phyloP scores from a whole-genome alignment of 1,140 invertebrate species.

The Micrasema longulum region DNA sequence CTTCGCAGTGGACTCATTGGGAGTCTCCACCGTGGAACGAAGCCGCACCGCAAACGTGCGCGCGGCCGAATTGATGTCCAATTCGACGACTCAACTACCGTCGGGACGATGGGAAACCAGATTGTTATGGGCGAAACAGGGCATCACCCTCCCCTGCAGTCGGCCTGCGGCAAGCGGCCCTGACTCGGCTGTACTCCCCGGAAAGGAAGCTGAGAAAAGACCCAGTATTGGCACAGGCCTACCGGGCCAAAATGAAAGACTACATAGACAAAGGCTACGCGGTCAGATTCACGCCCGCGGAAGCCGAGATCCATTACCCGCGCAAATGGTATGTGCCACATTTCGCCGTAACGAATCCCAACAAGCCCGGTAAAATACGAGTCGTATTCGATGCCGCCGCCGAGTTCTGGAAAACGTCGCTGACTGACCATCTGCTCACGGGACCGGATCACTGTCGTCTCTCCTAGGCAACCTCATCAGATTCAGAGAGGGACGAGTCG shows the following conservation, averaged over 20 bases:
- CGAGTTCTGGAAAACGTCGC: not conserved
- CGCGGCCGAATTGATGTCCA: slow-evolving; percentile 31
- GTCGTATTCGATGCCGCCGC: slow-evolving; percentile 3
- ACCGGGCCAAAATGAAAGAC: slow-evolving; percentile 37
- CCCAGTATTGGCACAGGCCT: slow-evolving; percentile 9
- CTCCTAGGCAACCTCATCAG: slow-evolving; percentile 56
- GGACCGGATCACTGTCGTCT: slow-evolving; percentile 56
- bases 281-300: not conserved
- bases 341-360: slow-evolving; percentile 1
- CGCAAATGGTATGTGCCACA: slow-evolving; percentile 21
- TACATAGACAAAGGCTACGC: slow-evolving; percentile 15
- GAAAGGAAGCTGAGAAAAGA: slow-evolving; percentile 42
- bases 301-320: not conserved
- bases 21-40: not conserved
- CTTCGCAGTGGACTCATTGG: not conserved
- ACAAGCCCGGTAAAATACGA: slow-evolving; percentile 9
- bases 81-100: slow-evolving; percentile 7
- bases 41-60: not conserved
- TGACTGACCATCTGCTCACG: slow-evolving; percentile 41
- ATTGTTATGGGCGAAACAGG: slow-evolving; percentile 36
- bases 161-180: not conserved
- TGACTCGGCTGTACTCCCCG: slow-evolving; percentile 32
- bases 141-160: slow-evolving; percentile 1
- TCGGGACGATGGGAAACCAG: slow-evolving; percentile 33
- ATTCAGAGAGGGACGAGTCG: slow-evolving; percentile 55